phyloP scores from a whole-genome alignment of 1,140 invertebrate genomes.

The Pseudobourletiella spinata region DNA sequence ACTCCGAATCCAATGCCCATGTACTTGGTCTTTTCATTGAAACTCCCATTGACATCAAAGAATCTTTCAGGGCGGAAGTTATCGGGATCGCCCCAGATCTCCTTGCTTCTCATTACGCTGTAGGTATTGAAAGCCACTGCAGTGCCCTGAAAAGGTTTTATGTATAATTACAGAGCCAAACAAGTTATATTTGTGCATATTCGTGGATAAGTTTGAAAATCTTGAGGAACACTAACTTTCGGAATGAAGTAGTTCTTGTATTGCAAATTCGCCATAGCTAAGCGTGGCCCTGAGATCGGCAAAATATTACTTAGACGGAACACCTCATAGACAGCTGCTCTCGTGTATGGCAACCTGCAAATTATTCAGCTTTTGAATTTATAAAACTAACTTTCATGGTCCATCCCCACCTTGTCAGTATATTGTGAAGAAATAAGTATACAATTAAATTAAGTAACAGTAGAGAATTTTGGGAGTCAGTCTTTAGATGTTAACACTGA shows the following conservation, averaged over 20 bases:
- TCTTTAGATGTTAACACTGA: too few species aligned
- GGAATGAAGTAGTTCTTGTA: constrained; percentile 64
- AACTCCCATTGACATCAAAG: constrained; percentile 52
- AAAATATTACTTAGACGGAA: constrained; percentile 65
- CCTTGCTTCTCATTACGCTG: constrained; percentile 59
- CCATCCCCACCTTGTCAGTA: too few species aligned
- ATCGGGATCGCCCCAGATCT: constrained; percentile 59
- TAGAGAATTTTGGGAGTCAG: too few species aligned
- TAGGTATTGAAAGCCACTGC: constrained; percentile 72
- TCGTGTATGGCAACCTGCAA: constrained; percentile 11
- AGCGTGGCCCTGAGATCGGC: constrained; percentile 66
- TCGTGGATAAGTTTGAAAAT: not conserved
- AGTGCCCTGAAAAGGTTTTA: constrained; percentile 55
- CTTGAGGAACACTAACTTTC: constrained; percentile 49
- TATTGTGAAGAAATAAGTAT: too few species aligned
- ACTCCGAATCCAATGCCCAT: constrained; percentile 61
- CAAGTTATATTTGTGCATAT: not conserved
- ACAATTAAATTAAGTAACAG: too few species aligned
- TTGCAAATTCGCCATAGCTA: constrained; percentile 58
- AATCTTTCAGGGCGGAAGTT: constrained; percentile 67
- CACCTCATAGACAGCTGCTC: constrained; percentile 46
- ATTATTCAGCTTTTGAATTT: not conserved
- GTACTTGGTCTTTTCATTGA: constrained; percentile 53
- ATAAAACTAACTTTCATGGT: not conserved
- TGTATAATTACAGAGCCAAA: not conserved